Evolutionary conservation across 2,888 invertebrate species (phyloP).

Genomic region (Diplolepis rosae): DNA sequence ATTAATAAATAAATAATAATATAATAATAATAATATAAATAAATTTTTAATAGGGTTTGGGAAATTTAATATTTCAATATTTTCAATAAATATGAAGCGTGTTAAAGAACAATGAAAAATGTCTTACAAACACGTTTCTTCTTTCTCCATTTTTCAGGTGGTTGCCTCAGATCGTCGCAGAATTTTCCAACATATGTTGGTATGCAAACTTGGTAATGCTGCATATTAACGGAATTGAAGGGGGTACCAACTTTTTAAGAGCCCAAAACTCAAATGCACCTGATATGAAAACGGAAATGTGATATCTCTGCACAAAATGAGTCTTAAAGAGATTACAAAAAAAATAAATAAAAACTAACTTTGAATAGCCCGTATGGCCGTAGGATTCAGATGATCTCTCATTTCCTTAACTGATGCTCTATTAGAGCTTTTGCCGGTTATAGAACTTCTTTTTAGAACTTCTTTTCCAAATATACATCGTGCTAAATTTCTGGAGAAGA

Average conservation of each 20-base stretch:
- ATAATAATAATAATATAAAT: no score
- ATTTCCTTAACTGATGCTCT: not conserved
- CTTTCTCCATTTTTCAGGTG: not conserved
- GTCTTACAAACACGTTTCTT: not conserved
- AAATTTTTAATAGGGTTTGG: not conserved
- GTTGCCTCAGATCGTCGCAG: not conserved
- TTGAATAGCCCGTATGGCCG: not conserved
- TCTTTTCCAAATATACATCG: not conserved
- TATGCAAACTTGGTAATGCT: not conserved
- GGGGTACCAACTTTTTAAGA: not conserved
- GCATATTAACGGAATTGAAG: not conserved
- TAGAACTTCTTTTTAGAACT: not conserved
- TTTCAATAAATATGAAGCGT: not conserved
- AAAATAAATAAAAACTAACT: not conserved
- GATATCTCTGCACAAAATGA: not conserved
- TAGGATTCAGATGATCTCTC: not conserved
- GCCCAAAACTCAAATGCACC: constrained; percentile 1
- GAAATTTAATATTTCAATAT: not conserved
- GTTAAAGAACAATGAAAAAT: not conserved
- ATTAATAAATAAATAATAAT: no score
- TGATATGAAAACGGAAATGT: not conserved
- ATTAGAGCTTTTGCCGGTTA: not conserved
- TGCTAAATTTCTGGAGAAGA: not conserved
- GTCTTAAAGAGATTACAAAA: not conserved
- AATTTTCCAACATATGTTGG: constrained; percentile 12